phyloP scores from a whole-genome alignment of 23 tunicate species.

The Styela clava region DNA sequence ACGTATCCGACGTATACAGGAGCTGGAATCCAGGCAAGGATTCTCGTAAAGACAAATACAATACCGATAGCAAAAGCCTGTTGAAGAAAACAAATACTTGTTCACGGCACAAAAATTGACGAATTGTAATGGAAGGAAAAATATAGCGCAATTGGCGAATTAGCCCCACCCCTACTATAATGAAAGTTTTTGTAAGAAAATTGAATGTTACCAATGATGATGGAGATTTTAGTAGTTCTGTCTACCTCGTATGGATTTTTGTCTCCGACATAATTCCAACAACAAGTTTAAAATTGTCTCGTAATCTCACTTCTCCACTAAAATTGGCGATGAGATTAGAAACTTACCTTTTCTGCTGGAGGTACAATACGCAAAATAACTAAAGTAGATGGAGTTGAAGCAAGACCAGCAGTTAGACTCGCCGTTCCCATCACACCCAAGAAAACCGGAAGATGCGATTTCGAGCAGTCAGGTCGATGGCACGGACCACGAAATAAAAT shows the following conservation, averaged over 20 bases:
- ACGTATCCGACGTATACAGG: conserved; percentile 86
- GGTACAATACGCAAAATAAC: conserved; percentile 61
- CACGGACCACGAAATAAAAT: conserved; percentile 14
- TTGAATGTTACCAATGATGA: too few species aligned
- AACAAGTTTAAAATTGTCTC: too few species aligned
- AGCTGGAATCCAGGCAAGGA: conserved; percentile 86
- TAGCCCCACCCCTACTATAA: too few species aligned
- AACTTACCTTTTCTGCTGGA: conserved; percentile 69
- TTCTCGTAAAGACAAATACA: conserved; percentile 75
- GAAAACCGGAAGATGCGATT: conserved; percentile 39
- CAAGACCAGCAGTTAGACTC: conserved; percentile 70
- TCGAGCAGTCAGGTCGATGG: conserved; percentile 35
- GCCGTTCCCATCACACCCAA: conserved; percentile 72
- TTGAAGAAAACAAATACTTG: too few species aligned
- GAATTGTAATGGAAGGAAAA: background rate
- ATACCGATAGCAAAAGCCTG: conserved; percentile 83
- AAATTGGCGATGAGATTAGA: too few species aligned
- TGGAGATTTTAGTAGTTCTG: too few species aligned
- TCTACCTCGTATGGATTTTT: too few species aligned
- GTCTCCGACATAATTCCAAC: too few species aligned
- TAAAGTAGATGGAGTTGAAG: conserved; percentile 80
- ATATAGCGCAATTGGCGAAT: background rate
- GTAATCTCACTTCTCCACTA: too few species aligned
- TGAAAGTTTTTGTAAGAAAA: too few species aligned
- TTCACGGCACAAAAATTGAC: background rate